Conservation (phyloP, 2,888 invertebrate species). For the Bhutanitis thaidina region DNA sequence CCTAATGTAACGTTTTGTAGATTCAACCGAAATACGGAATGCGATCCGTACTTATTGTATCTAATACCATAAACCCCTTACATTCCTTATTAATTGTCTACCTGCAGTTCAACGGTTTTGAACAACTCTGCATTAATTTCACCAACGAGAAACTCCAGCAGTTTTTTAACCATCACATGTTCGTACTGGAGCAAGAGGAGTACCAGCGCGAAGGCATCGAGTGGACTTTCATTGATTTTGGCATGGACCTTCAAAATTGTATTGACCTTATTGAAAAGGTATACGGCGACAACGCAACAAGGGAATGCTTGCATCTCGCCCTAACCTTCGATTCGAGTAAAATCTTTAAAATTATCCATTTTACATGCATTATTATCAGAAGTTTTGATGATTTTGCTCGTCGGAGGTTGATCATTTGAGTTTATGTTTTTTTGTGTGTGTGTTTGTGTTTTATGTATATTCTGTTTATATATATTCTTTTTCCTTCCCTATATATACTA, state of each 20-base stretch:
- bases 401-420: conserved; percentile 52
- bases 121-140: conserved; percentile 99
- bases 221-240: conserved; percentile 98
- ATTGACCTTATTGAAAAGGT: conserved; percentile 97
- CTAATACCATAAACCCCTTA: conserved; percentile 51
- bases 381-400: conserved; percentile 48
- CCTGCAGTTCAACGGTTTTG: conserved; percentile 95
- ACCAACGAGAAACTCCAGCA: conserved; percentile 98
- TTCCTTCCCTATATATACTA: conserved; percentile 35
- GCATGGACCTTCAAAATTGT: conserved; percentile 97
- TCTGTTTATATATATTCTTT: conserved; percentile 21
- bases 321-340: conserved; percentile 56
- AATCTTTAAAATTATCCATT: conserved; percentile 29
- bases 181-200: conserved; percentile 98
- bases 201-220: conserved; percentile 96
- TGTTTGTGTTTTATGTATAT: conserved; percentile 40
- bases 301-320: conserved; percentile 76
- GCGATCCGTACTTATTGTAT: conserved; percentile 58
- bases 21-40: conserved; percentile 59
- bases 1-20: conserved; percentile 35
- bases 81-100: conserved; percentile 61
- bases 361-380: neutral
- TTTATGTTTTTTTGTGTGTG: conserved; percentile 55
- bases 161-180: conserved; percentile 99
- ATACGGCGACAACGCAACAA: conserved; percentile 79